Conservation (phyloP, 1,140 invertebrate genomes). For the Brachionus asplanchnoidis region DNA sequence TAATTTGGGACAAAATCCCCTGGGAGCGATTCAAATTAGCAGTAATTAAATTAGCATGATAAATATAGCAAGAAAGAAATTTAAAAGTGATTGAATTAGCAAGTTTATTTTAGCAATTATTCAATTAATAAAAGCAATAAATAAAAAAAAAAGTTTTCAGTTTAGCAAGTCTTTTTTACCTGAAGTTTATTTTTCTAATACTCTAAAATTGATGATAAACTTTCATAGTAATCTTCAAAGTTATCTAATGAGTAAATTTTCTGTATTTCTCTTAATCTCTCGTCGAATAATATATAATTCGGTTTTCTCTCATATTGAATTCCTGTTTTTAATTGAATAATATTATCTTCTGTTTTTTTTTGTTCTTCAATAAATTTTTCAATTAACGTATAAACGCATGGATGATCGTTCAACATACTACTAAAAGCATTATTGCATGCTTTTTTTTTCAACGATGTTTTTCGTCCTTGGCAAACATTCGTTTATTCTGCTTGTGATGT, state of each 20-base stretch:
- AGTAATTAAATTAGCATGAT: too few relatives aligned
- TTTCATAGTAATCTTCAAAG: background rate
- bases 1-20: too few relatives aligned
- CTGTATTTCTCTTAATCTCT: background rate
- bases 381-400: background rate
- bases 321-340: background rate
- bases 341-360: background rate
- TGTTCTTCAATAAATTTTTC: background rate
- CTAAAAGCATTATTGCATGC: background rate
- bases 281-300: background rate
- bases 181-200: background rate
- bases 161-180: background rate
- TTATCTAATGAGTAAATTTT: slow-evolving; percentile 1
- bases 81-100: background rate
- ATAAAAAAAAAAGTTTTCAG: background rate
- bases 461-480: background rate
- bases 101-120: slow-evolving; percentile 4
- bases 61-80: too few relatives aligned
- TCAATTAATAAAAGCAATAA: background rate
- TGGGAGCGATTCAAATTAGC: too few relatives aligned
- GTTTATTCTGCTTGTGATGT: slow-evolving; percentile 21
- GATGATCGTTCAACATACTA: background rate
- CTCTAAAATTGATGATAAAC: slow-evolving; percentile 4
- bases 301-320: background rate
- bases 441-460: background rate